Evolutionary conservation across 2,888 invertebrate genomes (phyloP), one percentile per base, ranked within the genome.

Genomic region (Zele albiditarsus): DNA sequence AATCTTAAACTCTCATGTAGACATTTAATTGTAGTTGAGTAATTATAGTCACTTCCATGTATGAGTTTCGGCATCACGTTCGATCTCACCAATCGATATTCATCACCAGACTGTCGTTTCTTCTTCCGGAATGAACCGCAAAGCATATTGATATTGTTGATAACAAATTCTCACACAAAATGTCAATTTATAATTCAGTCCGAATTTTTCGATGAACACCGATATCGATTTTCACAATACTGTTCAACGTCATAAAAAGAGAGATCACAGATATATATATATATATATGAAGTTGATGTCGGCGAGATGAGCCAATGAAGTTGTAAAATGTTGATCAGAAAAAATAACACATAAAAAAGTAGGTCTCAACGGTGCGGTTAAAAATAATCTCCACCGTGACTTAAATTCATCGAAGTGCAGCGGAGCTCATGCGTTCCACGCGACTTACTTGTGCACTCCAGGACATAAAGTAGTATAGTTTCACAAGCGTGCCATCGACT

Each of bases 91-190:
- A 87, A 78, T 67, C 86, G 84, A 79, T 87, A 88, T 78, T 88
- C 88, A 33, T 87, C 88, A 2, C 85, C 86, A 3, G 82, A 74
- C 16, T 82, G 79, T 73, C 84, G 80, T 67, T 82, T 80, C 68
- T 83, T 86, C 78, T 81, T 85, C 68, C 80, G 82, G 77, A 88
- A 86, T 63, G 85, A 85, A 49, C 87, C 88, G 79, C 88, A 88
- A 83, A 88, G 80, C 88, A 88, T 82, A 57, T 46, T 73, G 42
- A n/a, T 38, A 28, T 0, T 16, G 33, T 46, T 42, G 57, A 42
- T 38, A 62, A 53, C 28, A 60, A 62, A 33, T 57, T 71, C 12
- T 42, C 25, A 14, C 10, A 25, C 16, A 20, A 8, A 38, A 38
- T 12, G 38, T 38, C 12, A 12, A 12, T 38, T 38, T 38, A 38